Percentiles rank a stretch among this genome's conserved stretches.
Evolutionary conservation across 2,888 invertebrate species (phyloP).

Genomic region (Campaea margaritaria): DNA sequence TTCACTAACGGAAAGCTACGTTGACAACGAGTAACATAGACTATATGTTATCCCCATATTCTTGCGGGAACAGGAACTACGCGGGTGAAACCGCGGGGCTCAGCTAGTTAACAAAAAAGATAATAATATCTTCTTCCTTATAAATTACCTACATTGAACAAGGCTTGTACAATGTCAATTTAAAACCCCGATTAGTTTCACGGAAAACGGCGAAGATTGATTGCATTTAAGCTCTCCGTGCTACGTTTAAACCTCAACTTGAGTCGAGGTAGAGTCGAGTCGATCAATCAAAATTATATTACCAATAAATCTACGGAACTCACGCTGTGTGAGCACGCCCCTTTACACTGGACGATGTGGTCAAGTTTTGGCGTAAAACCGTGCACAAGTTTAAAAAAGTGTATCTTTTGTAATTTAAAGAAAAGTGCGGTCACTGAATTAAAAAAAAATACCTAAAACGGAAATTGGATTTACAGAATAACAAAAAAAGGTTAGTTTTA

Average conservation of each 20-base stretch:
- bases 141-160: constrained; percentile 29
- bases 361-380: background rate
- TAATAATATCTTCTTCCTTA: constrained; percentile 4
- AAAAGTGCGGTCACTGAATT: too few species aligned
- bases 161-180: constrained; percentile 34
- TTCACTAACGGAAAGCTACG: too few species aligned
- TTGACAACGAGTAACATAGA: too few species aligned
- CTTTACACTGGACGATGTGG: constrained; percentile 56
- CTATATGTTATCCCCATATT: too few species aligned
- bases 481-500: too few species aligned
- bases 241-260: constrained; percentile 65
- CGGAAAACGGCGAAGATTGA: constrained; percentile 60
- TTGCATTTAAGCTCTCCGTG: constrained; percentile 59
- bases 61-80: too few species aligned
- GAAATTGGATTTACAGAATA: too few species aligned
- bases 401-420: too few species aligned
- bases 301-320: constrained; percentile 80
- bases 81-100: too few species aligned
- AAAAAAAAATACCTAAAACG: too few species aligned
- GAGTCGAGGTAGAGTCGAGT: constrained; percentile 57
- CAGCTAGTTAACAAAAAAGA: too few species aligned
- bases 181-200: constrained; percentile 40
- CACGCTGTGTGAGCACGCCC: constrained; percentile 54
- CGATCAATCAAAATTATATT: constrained; percentile 84
- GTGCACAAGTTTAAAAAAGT: too few species aligned